Evolutionary conservation across 1,140 invertebrate genomes (phyloP), one percentile per base, ranked within the genome.

Genomic region (Musca domestica): DNA sequence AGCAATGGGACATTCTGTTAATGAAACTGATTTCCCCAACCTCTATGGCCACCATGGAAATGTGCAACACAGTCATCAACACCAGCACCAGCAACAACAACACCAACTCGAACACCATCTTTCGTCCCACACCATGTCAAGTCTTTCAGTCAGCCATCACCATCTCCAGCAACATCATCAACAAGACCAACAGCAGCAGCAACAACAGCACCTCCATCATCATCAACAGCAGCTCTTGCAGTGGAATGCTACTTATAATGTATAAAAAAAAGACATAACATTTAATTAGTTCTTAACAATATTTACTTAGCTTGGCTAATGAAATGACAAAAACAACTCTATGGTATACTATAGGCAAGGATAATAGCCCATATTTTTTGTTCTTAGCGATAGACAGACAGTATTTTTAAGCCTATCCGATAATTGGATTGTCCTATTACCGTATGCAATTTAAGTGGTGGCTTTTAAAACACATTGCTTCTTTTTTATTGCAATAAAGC

Each of bases 31-130:
- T 23, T 17, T n/a, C 52, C 19, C 34, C 30, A 34, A 23, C 52
- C 20, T 30, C 34, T n/a, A 54, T 14, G 46, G 7, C 58, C 20
- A 61, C 67, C 47, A 17, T n/a, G 17, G 30, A 69, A 25, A 30
- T 19, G 2, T 6, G 20, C 67, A 63, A 67, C 67, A 69, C 20
- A 54, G 15, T 54, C 19, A 58, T 56, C 48, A 65, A 69, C 64
- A 3, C 30, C 58, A 69, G 22, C 41, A 19, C 25, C 63, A 52
- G 15, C 67, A 56, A 22, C 51, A 19, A 17, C 25, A 9, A 20
- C 54, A 58, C 2, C 56, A 61, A 10, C n/a, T n/a, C n/a, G n/a
- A 2, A 64, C 17, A 25, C 9, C 23, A 48, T 3, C 22, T 7
- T 65, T 25, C 14, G 7, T 30, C 23, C 3, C 27, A 30, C 64